phyloP scores from a whole-genome alignment of 2,888 invertebrate genomes.

The Rhopalosiphum nymphaeae region DNA sequence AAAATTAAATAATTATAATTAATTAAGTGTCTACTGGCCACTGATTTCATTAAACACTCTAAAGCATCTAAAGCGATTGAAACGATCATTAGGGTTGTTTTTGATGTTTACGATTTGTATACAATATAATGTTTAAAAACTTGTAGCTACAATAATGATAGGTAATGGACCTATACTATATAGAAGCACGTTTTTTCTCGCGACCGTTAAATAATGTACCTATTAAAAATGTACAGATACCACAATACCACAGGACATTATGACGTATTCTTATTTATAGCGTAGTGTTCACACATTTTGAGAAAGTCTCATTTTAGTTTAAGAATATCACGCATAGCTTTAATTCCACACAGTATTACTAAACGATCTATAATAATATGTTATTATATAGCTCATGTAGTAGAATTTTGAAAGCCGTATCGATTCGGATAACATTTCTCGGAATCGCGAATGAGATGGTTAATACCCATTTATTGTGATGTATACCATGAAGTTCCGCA shows the following conservation, averaged over 20 bases:
- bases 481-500: neutral
- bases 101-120: neutral
- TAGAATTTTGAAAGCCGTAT: neutral
- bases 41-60: neutral
- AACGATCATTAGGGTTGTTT: neutral
- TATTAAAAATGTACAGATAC: neutral
- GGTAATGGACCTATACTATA: neutral
- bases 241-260: neutral
- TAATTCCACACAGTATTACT: neutral
- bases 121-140: neutral
- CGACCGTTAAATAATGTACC: neutral
- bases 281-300: neutral
- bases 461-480: neutral
- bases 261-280: neutral
- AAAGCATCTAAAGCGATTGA: neutral
- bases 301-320: constrained; percentile 1
- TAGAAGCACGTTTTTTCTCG: neutral
- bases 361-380: neutral
- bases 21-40: neutral
- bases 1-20: neutral
- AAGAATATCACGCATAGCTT: neutral
- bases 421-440: neutral
- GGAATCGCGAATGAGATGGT: neutral
- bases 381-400: neutral
- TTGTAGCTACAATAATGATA: neutral